Evolutionary conservation across 1,140 invertebrate species (phyloP).

Genomic region (Muscidifurax raptorellus): DNA sequence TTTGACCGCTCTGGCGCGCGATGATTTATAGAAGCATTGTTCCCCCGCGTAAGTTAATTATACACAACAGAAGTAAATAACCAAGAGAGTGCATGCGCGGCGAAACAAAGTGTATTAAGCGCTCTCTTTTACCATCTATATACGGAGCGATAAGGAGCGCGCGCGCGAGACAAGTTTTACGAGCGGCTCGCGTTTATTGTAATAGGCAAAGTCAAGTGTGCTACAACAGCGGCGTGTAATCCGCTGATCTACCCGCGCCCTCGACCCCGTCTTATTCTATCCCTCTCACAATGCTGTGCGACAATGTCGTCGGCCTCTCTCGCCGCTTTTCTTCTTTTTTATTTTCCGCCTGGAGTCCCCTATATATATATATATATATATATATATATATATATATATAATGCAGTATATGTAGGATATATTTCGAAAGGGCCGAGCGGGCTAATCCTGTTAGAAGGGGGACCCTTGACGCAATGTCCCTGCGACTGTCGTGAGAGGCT

Average conservation of each 20-base stretch:
- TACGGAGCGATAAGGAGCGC: constrained; percentile 30
- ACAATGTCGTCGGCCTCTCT: constrained; percentile 13
- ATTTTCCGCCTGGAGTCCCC: background rate
- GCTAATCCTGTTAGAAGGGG: constrained; percentile 31
- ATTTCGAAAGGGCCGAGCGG: background rate
- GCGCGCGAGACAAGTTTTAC: constrained; percentile 22
- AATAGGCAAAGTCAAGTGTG: constrained; percentile 36
- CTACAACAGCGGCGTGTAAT: constrained; percentile 27
- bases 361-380: too few species aligned
- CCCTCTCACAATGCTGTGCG: background rate
- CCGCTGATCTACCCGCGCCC: constrained; percentile 21
- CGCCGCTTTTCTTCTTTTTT: background rate
- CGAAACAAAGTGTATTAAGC: constrained; percentile 44
- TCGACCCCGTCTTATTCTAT: background rate
- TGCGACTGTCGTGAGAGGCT: constrained; percentile 5
- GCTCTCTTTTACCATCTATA: background rate
- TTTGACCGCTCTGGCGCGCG: constrained; percentile 24
- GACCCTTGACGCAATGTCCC: constrained; percentile 36
- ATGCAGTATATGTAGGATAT: background rate
- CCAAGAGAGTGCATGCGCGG: background rate
- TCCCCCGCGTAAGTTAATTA: constrained; percentile 43
- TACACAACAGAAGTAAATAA: constrained; percentile 41
- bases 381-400: too few species aligned
- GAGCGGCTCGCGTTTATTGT: constrained; percentile 1
- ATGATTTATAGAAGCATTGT: constrained; percentile 52